Conservation (phyloP, 2,113 vertebrate species). For the Marmota flaviventris region DNA sequence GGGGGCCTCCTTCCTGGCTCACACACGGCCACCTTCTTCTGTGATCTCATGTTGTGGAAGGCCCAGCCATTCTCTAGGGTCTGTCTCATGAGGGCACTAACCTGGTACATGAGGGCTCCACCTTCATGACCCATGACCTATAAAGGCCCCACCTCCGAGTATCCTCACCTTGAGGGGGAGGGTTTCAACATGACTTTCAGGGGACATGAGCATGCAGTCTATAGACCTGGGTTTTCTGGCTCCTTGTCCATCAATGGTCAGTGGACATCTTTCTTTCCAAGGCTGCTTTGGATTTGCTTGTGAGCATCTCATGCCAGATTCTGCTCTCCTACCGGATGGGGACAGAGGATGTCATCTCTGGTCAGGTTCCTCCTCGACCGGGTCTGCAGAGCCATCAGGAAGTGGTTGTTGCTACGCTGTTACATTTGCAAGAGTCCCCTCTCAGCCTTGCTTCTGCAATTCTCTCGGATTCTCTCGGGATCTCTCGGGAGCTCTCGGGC, state of each 20-base stretch:
- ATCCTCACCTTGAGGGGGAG: too few species aligned
- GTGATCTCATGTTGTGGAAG: neutral
- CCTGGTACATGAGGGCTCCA: neutral
- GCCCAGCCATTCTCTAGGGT: neutral
- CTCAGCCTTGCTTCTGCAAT: accelerated
- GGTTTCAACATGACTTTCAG: neutral
- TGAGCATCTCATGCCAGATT: neutral
- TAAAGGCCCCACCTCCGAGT: neutral
- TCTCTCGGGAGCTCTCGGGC: accelerated
- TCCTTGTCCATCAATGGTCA: neutral
- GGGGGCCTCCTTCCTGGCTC: neutral
- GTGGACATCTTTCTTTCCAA: neutral
- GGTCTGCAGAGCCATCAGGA: neutral
- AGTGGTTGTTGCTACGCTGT: accelerated
- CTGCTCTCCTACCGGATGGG: neutral
- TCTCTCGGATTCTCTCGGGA: accelerated
- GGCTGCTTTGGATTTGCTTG: neutral
- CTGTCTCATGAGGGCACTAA: neutral
- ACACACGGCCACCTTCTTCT: neutral
- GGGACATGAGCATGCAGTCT: neutral
- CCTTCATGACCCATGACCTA: neutral
- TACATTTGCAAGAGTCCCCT: accelerated
- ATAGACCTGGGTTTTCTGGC: neutral
- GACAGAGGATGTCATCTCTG: too few species aligned
- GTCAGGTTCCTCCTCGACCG: neutral